Percentiles rank a stretch among this genome's conserved stretches.
phyloP scores from a whole-genome alignment of 2,113 vertebrate genomes.

The Epinephelus cyanopodus region DNA sequence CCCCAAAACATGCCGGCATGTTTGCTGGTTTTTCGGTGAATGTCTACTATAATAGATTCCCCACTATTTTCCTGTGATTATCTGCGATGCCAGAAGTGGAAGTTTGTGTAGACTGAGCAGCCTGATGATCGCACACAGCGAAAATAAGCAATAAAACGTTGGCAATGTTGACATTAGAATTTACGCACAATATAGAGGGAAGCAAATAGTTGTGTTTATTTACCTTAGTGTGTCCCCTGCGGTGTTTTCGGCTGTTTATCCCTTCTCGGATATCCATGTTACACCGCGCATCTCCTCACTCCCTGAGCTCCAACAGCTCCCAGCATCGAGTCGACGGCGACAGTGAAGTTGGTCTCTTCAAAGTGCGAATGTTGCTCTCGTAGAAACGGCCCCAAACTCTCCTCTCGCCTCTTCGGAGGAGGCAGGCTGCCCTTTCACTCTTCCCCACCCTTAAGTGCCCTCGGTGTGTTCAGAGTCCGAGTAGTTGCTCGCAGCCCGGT shows the following conservation, averaged over 20 bases:
- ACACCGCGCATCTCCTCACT: slow-evolving; percentile 62
- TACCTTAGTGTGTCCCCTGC: slow-evolving; percentile 63
- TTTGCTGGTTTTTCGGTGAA: neutral
- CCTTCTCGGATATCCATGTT: slow-evolving; percentile 77
- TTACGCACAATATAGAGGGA: neutral
- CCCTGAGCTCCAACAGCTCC: slow-evolving; percentile 27
- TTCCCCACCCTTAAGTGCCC: neutral
- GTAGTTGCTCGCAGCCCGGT: neutral
- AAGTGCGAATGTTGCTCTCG: slow-evolving; percentile 44
- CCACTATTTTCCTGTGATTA: neutral
- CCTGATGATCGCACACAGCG: neutral
- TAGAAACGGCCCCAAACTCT: slow-evolving; percentile 44
- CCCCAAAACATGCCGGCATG: neutral
- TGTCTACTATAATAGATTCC: neutral
- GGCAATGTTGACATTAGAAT: neutral
- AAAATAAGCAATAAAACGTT: neutral
- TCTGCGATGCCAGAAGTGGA: neutral
- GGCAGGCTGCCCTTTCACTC: neutral
- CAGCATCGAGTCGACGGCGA: slow-evolving; percentile 34
- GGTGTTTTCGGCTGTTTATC: slow-evolving; percentile 37
- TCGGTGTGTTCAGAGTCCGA: neutral
- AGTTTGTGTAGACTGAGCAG: slow-evolving; percentile 30
- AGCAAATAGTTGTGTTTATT: neutral
- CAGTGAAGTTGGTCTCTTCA: slow-evolving; percentile 51
- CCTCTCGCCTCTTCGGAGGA: neutral